A percentile compares a stretch with the other conserved stretches of the same genome.
Conservation (phyloP, 2,113 vertebrate genomes). For the Entomyzon cyanotis region DNA sequence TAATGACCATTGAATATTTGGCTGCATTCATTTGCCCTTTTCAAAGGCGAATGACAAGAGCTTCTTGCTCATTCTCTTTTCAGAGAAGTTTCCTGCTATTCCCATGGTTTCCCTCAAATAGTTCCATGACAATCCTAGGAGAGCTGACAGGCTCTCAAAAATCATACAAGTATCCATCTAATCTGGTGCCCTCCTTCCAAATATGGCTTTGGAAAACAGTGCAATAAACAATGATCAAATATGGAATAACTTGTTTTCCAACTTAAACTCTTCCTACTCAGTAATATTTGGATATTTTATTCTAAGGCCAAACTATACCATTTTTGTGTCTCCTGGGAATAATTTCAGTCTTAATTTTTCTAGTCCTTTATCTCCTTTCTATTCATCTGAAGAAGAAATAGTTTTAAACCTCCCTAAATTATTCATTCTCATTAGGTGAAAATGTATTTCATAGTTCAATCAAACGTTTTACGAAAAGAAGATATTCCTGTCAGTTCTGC, state of each 20-base stretch:
- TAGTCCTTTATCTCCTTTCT: not conserved
- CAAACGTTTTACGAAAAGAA: not conserved
- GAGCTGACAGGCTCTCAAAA: not conserved
- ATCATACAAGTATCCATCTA: not conserved
- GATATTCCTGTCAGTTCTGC: not conserved
- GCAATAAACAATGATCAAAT: not conserved
- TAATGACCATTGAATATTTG: not conserved
- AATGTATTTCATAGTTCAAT: not conserved
- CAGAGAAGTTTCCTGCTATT: not conserved
- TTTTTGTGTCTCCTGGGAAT: not conserved
- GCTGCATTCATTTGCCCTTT: not conserved
- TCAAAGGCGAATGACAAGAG: not conserved
- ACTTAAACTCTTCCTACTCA: not conserved
- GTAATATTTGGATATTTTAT: not conserved
- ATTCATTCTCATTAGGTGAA: not conserved
- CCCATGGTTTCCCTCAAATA: not conserved
- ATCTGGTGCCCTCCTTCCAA: not conserved
- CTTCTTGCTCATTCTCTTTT: not conserved
- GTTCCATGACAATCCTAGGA: not conserved
- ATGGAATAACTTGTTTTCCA: not conserved
- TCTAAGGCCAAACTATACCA: not conserved
- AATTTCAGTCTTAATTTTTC: not conserved
- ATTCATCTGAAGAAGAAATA: not conserved
- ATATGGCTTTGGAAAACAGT: fast-evolving
- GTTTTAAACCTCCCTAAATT: not conserved